Percentiles rank a stretch among this genome's conserved stretches.
These are phyloP conservation scores for Umimayanthus kanabou DNA, from an alignment of 92 coral and sea anemone species.

Conservation along the genomic window DNA sequence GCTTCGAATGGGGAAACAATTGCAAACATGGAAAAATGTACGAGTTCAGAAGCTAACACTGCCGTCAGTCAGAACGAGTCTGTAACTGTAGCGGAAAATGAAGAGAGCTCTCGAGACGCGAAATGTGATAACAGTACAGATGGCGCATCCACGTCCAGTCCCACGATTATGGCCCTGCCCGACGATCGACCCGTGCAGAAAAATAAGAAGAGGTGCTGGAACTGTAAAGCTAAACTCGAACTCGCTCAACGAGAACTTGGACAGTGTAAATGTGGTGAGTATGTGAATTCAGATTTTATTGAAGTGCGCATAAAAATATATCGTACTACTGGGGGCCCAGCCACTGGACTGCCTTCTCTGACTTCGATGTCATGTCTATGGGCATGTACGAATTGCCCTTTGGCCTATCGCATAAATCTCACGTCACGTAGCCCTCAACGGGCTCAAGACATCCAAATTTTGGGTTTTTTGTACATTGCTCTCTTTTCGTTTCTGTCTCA, in stretches of 20 bases:
- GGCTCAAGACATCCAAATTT: background rate
- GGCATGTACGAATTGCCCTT: background rate
- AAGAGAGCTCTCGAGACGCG: slow-evolving; percentile 54
- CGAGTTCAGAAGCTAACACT: slow-evolving; percentile 37
- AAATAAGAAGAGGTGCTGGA: slow-evolving; percentile 86
- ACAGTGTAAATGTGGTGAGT: slow-evolving; percentile 79
- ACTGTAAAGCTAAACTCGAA: slow-evolving; percentile 82
- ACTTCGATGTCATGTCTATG: background rate
- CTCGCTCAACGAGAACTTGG: slow-evolving; percentile 88
- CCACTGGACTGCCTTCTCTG: no score
- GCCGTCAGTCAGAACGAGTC: slow-evolving; percentile 14
- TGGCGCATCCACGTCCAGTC: slow-evolving; percentile 41
- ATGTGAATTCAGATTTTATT: background rate
- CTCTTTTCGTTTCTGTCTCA: background rate
- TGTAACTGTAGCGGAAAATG: slow-evolving; percentile 34
- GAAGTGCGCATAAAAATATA: background rate
- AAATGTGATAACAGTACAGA: slow-evolving; percentile 42
- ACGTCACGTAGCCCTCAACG: background rate
- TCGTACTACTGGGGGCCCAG: no score
- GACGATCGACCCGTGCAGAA: slow-evolving; percentile 74
- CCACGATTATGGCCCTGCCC: slow-evolving; percentile 16
- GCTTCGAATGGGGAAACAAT: slow-evolving; percentile 43
- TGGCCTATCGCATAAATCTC: background rate
- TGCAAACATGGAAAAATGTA: slow-evolving; percentile 48
- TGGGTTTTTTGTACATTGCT: background rate